Evolutionary conservation across 2,113 vertebrate species (phyloP).

Genomic region (Corapipo altera): DNA sequence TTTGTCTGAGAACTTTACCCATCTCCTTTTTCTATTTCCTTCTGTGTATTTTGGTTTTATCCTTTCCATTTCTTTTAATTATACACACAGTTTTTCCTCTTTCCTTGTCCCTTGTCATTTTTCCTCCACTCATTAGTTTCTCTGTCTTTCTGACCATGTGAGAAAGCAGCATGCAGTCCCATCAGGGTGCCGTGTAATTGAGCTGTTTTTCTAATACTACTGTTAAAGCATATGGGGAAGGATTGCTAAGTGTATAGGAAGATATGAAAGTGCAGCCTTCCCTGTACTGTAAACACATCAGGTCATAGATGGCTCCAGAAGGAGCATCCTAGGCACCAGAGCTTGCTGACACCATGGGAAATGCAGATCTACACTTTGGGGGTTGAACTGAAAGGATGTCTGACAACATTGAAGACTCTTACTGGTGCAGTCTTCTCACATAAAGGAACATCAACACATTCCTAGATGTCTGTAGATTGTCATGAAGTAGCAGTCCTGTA

Average conservation of each 20-base stretch:
- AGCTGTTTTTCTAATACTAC: slow-evolving; percentile 72
- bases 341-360: neutral
- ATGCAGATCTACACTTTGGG: neutral
- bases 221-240: slow-evolving; percentile 69
- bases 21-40: neutral
- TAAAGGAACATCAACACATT: neutral
- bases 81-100: neutral
- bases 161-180: slow-evolving; percentile 69
- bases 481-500: neutral
- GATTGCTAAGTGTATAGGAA: slow-evolving; percentile 33
- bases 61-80: neutral
- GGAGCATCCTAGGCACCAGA: slow-evolving; percentile 14
- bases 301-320: slow-evolving; percentile 63
- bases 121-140: slow-evolving; percentile 48
- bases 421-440: neutral
- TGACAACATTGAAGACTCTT: neutral
- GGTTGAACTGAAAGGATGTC: neutral
- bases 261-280: slow-evolving; percentile 5
- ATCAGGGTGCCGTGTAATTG: slow-evolving; percentile 75
- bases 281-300: slow-evolving; percentile 25
- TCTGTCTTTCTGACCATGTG: slow-evolving; percentile 10
- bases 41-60: neutral
- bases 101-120: slow-evolving; percentile 16
- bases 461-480: neutral
- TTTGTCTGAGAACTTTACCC: neutral